Evolutionary conservation across 2,888 invertebrate genomes (phyloP).

Genomic region (Amphipoea oculea): DNA sequence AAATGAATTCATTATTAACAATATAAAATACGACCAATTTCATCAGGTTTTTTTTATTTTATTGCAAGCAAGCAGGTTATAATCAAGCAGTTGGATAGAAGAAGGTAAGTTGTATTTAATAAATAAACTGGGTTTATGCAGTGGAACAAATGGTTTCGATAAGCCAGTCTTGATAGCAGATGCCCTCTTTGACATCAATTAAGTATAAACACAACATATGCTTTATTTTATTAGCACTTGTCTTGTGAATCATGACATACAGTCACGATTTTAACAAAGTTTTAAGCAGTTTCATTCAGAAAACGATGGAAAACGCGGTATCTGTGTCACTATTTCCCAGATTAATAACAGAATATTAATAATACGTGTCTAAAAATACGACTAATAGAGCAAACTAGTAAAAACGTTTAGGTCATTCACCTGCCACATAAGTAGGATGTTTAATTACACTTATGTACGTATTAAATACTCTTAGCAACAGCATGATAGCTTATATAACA

Average conservation of each 20-base stretch:
- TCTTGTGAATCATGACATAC: not conserved
- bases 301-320: constrained; percentile 13
- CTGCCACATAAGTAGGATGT: constrained; percentile 74
- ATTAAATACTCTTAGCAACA: constrained; percentile 76
- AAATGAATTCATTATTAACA: not conserved
- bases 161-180: constrained; percentile 35
- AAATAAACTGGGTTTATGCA: not conserved
- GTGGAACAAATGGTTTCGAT: constrained; percentile 35
- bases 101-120: not conserved
- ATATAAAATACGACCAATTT: not conserved
- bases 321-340: not conserved
- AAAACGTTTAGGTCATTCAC: constrained; percentile 74
- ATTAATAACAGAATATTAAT: constrained; percentile 15
- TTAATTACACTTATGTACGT: constrained; percentile 72
- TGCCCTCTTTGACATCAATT: constrained; percentile 44
- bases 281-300: constrained; percentile 22
- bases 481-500: constrained; percentile 83
- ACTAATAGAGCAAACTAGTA: constrained; percentile 23
- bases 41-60: not conserved
- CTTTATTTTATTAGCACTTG: not conserved
- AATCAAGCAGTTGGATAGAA: not conserved
- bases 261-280: not conserved
- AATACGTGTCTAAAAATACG: constrained; percentile 44
- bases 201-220: not conserved
- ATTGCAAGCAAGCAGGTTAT: not conserved